phyloP scores from a whole-genome alignment of 2,113 vertebrate species.

The Cepphus grylle region DNA sequence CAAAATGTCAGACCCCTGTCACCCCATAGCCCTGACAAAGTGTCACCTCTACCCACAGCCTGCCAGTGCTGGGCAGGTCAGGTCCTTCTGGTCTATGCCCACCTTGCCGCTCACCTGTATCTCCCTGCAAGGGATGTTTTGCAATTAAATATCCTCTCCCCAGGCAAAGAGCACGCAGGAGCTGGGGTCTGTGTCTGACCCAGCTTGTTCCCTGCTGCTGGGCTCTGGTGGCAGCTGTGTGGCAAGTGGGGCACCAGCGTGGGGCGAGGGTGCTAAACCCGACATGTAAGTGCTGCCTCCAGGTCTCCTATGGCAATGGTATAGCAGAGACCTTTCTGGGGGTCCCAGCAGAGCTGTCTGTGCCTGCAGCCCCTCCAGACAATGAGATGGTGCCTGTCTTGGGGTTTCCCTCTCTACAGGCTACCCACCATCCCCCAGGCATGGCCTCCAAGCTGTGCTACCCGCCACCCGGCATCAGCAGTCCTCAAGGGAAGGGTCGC shows the following conservation, averaged over 20 bases:
- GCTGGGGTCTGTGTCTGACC: not conserved
- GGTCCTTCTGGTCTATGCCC: not conserved
- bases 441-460: not conserved
- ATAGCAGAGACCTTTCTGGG: not conserved
- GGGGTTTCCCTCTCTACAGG: not conserved
- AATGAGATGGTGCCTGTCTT: not conserved
- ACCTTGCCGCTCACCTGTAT: not conserved
- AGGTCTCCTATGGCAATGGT: not conserved
- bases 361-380: not conserved
- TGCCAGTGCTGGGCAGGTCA: not conserved
- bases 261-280: not conserved
- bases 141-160: not conserved
- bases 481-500: rapidly evolving
- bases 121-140: not conserved
- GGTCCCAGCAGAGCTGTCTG: not conserved
- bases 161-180: not conserved
- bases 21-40: not conserved
- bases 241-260: not conserved
- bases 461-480: rapidly evolving
- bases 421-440: not conserved
- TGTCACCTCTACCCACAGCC: not conserved
- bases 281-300: not conserved
- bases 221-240: not conserved
- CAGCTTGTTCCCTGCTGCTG: not conserved
- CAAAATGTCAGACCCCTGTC: not conserved